Evolutionary conservation across 2,113 vertebrate species (phyloP), one percentile per base, ranked within the genome.

Genomic region (Sander vitreus): DNA sequence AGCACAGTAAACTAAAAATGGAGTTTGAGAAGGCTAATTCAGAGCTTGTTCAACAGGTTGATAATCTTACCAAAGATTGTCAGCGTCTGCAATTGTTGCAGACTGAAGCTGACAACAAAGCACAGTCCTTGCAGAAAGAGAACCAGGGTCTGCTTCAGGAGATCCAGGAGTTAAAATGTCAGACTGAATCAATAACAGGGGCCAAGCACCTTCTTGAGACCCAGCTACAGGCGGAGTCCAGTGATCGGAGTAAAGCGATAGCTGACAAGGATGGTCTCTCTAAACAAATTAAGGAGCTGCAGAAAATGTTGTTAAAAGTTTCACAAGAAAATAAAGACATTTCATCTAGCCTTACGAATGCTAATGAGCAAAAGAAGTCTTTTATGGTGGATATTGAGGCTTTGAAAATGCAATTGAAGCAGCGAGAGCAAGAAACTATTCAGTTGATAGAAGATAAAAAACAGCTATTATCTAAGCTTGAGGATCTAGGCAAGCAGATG

Each of bases 251-350:
- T 39, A 73, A 85, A 23, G 72, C 94, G 1, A 71, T 59, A 4
- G 87, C 85, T 48, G 91, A 96, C 55, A 94, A 88, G 0, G 91
- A 95, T 18, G 78, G 59, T 2, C 90, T 97, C 0, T 88, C 89
- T 1, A 91, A 93, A 88, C 92, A 89, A 15, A 81, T 95, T 0
- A 88, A 96, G 18, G 92, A 80, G 3, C 87, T 97, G 71, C 93
- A 92, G 83, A 91, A 79, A 4, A 91, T 91, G 6, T 83, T 96
- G 43, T 88, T 76, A 0, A 53, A 85, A 53, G 54, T 96, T 79
- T 94, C 88, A n/a, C 82, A 88, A 64, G 95, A 96, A 13, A 96
- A 96, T 33, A 63, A 87, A 1, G 94, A 96, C 10, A 73, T 96
- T 18, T 95, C 94, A 6, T 88, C 91, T 74, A 91, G 78, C 27